Conservation (phyloP, 2,888 invertebrate genomes). For the Slavum lentiscoides region DNA sequence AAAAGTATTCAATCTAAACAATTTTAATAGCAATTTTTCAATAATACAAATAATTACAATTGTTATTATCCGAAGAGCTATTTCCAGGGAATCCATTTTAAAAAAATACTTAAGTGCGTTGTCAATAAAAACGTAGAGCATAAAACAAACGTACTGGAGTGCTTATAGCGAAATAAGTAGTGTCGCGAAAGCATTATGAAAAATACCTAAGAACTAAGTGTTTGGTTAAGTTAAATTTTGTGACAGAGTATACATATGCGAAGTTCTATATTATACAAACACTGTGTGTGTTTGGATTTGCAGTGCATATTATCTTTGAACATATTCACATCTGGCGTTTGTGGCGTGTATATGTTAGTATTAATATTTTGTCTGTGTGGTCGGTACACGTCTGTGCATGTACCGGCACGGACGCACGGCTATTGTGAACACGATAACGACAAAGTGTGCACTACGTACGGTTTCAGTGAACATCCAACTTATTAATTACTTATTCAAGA, state of each 20-base stretch:
- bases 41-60: slow-evolving; percentile 14
- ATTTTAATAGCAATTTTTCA: slow-evolving; percentile 13
- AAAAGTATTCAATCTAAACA: slow-evolving; percentile 4
- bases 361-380: too few relatives aligned
- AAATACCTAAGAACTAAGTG: too few relatives aligned
- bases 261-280: too few relatives aligned
- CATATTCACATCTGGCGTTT: slow-evolving; percentile 7
- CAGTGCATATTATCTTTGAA: neutral
- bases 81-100: too few relatives aligned
- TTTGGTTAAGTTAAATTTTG: too few relatives aligned
- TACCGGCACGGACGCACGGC: neutral
- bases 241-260: too few relatives aligned
- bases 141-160: too few relatives aligned
- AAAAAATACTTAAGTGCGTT: too few relatives aligned
- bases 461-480: neutral
- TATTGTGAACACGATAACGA: neutral
- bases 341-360: neutral
- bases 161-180: too few relatives aligned
- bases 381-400: neutral
- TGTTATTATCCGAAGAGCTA: neutral
- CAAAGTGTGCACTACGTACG: neutral
- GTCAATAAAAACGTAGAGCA: too few relatives aligned
- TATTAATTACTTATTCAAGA: slow-evolving; percentile 14
- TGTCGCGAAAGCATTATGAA: too few relatives aligned
- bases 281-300: too few relatives aligned